Percentiles rank a stretch among this genome's conserved stretches.
Conservation (phyloP, 2,113 vertebrate genomes). For the Casuarius casuarius region DNA sequence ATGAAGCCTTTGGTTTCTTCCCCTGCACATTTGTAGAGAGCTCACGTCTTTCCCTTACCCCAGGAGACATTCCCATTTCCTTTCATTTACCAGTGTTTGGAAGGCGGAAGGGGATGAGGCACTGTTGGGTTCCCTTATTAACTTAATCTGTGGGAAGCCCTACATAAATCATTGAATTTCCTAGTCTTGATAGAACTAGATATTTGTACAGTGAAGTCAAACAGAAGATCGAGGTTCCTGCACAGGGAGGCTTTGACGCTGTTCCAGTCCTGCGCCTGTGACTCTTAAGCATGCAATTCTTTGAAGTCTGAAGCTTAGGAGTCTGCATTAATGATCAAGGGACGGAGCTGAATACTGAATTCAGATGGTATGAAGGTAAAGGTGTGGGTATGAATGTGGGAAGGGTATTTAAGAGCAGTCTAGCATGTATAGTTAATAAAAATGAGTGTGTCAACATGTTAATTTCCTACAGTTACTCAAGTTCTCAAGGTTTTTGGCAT, state of each 20-base stretch:
- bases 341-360: background rate
- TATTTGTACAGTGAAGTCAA: conserved; percentile 18
- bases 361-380: conserved; percentile 10
- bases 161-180: conserved; percentile 23
- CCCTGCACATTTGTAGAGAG: background rate
- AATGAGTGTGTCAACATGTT: background rate
- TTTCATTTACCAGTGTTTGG: conserved; percentile 21
- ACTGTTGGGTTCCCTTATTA: conserved; percentile 20
- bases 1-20: conserved; percentile 30
- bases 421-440: conserved; percentile 32
- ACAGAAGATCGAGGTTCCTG: conserved; percentile 13
- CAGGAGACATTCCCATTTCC: conserved; percentile 35
- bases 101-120: conserved; percentile 34
- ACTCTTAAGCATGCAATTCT: conserved; percentile 30
- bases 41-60: conserved; percentile 12
- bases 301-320: conserved; percentile 65
- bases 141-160: conserved; percentile 24
- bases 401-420: conserved; percentile 25
- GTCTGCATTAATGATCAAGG: conserved; percentile 71
- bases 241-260: background rate
- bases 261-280: conserved; percentile 40
- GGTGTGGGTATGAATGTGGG: conserved; percentile 39
- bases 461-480: background rate
- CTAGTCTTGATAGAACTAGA: background rate
- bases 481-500: conserved; percentile 9